Evolutionary conservation across 2,888 invertebrate species (phyloP), one percentile per base, ranked within the genome.

Genomic region (Morinoia aosen): DNA sequence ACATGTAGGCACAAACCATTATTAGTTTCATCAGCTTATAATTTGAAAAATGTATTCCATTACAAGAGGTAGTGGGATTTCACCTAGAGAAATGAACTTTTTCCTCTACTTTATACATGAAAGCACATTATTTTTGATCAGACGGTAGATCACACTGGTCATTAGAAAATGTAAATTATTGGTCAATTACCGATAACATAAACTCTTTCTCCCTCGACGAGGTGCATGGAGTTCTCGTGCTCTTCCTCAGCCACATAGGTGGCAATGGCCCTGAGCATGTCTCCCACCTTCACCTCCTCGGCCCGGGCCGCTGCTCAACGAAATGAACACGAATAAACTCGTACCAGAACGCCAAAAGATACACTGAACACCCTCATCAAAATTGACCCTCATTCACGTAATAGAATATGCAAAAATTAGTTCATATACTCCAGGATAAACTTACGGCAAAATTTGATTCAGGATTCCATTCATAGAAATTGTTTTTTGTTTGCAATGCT

Each of bases 181-280:
- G 10, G 58, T 7, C 3, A 96, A 97, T 97, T 97, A 98, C 98
- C 98, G 96, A 98, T 97, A 64, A 99, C 98, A 97, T 98, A 98
- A 14, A 99, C 98, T 97, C 98, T 98, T 97, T 99, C 99, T 96
- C 99, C 99, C 97, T 99, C 99, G 0, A 99, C 98, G 95, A 99
- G 97, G 97, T 98, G 98, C 96, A 99, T 98, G 2, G 99, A 98
- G 97, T 99, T 98, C 96, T 98, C 98, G 91, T 98, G 98, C 97
- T 96, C 96, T 39, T 96, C 99, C 57, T 97, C 99, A 56, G 99
- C 98, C 88, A 98, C 98, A 97, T 99, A 99, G 8, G 98, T 98
- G 97, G 98, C 98, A 95, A 99, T 98, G 0, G 99, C 98, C 97
- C 98, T 98, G 97, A 98, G 98, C 16, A 98, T 98, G 97, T 98